Base-by-base conservation (phyloP, 1,140 invertebrate species). In the Habropoda laboriosa region DNA sequence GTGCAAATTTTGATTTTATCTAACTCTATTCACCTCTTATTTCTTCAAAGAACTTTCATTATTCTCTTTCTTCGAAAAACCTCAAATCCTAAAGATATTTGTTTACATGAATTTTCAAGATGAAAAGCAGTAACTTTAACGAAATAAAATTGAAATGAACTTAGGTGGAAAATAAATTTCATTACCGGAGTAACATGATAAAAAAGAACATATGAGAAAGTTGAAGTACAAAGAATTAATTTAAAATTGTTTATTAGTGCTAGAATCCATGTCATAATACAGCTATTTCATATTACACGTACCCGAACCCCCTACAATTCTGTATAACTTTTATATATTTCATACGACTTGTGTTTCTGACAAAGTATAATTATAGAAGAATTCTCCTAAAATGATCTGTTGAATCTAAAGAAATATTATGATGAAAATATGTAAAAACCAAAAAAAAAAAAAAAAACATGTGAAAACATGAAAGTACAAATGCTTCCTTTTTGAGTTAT, bases 181-280 rank as follows among this genome's bases (percentile, higher is more conserved):
- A n/a, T n/a, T 47, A 47, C 16, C 16, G 16, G 13, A 47, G 45
- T 8, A 21, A 32, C 30, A 30, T 32, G 3, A 6, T 21, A 27
- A 40, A 66, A 30, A 63, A 6, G 12, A 42, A 66, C 16, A 49
- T 10, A 16, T n/a, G 24, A 63, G 12, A 35, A 63, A 63, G 16
- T 38, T 30, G 0, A 49, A 30, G 35, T 0, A 27, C 5, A 32
- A n/a, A n/a, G 21, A 47, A 49, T 47, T 7, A 47, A 67, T 45
- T 67, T 47, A 42, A 58, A 35, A 74, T 61, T 47, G 13, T 58
- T 58, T 74, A 61, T 70, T 61, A 74, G 32, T 47, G 55, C 24
- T 79, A 57, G 49, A 79, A 74, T 79, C 42, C 42, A 67, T 32
- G 18, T 32, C 24, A n/a, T 67, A 64, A 64, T 67, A 67, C 64